phyloP scores from a whole-genome alignment of 2,888 invertebrate species.

The Drosophila setosimentum region DNA sequence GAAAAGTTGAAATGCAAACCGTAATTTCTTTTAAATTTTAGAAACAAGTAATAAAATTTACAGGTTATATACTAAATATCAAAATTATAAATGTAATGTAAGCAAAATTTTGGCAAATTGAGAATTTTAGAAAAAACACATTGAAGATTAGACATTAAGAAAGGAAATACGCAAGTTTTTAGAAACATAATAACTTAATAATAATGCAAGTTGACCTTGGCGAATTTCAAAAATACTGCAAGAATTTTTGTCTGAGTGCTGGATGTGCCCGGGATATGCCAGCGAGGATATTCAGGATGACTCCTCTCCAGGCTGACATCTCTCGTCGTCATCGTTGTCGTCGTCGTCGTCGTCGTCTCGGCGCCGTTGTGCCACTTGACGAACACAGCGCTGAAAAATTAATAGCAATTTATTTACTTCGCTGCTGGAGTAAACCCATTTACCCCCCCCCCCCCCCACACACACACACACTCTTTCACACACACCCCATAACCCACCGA shows the following conservation, averaged over 20 bases:
- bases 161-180: too few species aligned
- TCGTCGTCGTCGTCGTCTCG: constrained; percentile 44
- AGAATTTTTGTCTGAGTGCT: background rate
- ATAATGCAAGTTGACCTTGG: background rate
- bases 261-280: background rate
- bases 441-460: background rate
- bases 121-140: too few species aligned
- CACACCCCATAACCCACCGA: background rate
- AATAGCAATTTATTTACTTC: constrained; percentile 84
- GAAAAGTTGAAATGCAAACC: too few species aligned
- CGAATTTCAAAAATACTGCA: background rate
- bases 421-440: constrained; percentile 11
- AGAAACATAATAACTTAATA: background rate
- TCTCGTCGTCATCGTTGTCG: background rate
- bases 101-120: too few species aligned
- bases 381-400: constrained; percentile 81
- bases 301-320: constrained; percentile 17
- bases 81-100: too few species aligned
- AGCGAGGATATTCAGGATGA: constrained; percentile 2
- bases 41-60: too few species aligned
- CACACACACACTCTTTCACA: too few species aligned
- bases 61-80: too few species aligned
- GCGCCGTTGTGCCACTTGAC: constrained; percentile 77
- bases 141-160: too few species aligned
- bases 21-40: too few species aligned